Evolutionary conservation across 2,888 invertebrate species (phyloP).

Genomic region (Ormyrus nitidulus): DNA sequence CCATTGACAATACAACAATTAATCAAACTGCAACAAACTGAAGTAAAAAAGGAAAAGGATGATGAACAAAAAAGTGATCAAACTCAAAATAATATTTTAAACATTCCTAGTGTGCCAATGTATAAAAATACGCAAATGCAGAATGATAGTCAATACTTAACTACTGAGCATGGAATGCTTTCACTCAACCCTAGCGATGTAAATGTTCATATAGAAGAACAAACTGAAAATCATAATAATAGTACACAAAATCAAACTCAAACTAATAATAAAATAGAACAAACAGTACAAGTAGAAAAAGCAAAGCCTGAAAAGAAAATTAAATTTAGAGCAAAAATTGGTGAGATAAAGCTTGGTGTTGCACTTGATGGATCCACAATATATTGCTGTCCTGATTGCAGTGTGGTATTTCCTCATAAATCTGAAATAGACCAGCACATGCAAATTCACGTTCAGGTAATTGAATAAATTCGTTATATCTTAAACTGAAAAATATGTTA

Average conservation of each 20-base stretch:
- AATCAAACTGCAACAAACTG: slow-evolving; percentile 71
- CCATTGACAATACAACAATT: slow-evolving; percentile 72
- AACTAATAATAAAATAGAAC: slow-evolving; percentile 63
- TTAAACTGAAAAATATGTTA: neutral
- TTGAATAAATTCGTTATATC: neutral
- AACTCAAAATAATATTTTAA: slow-evolving; percentile 70
- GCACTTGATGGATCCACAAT: slow-evolving; percentile 75
- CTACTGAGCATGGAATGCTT: slow-evolving; percentile 66
- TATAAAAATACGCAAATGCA: slow-evolving; percentile 68
- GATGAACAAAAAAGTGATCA: slow-evolving; percentile 68
- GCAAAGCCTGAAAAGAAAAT: slow-evolving; percentile 71
- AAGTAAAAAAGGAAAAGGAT: slow-evolving; percentile 69
- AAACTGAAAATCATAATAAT: slow-evolving; percentile 61
- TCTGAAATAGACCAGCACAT: slow-evolving; percentile 75
- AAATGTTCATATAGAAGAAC: slow-evolving; percentile 68
- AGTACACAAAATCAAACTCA: slow-evolving; percentile 54
- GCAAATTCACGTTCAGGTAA: slow-evolving; percentile 71
- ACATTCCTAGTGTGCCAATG: slow-evolving; percentile 72
- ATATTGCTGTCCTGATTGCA: slow-evolving; percentile 76
- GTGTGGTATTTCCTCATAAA: slow-evolving; percentile 75
- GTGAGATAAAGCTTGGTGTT: slow-evolving; percentile 72
- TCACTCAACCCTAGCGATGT: slow-evolving; percentile 69
- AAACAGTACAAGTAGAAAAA: slow-evolving; percentile 66
- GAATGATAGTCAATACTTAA: slow-evolving; percentile 67
- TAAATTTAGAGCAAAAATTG: slow-evolving; percentile 74